Evolutionary conservation across 2,888 invertebrate genomes (phyloP).

Genomic region (Cabera pusaria): DNA sequence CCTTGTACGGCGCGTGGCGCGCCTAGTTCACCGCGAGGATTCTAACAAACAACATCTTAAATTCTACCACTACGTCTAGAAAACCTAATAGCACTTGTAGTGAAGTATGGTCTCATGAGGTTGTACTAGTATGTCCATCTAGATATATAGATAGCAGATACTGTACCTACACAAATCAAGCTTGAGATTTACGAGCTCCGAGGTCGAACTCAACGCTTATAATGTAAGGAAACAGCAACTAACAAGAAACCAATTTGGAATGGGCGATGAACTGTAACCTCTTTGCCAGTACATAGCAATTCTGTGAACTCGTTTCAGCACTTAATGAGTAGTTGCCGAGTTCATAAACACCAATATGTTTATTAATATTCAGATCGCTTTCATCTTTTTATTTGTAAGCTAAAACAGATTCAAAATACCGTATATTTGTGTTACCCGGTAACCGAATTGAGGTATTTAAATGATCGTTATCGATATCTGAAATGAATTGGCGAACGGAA

Average conservation of each 20-base stretch:
- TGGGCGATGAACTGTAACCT: conserved; percentile 29
- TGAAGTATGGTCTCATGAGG: conserved; percentile 39
- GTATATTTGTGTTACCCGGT: conserved; percentile 2
- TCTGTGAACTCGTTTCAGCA: conserved; percentile 13
- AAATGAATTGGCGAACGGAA: conserved; percentile 5
- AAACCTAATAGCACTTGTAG: conserved; percentile 37
- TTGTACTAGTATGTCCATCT: conserved; percentile 34
- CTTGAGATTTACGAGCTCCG: conserved; percentile 31
- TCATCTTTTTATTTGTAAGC: not conserved
- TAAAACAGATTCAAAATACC: conserved; percentile 1
- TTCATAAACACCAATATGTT: not conserved
- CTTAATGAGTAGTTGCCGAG: conserved; percentile 1
- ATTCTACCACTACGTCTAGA: too few relatives aligned
- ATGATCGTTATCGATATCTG: conserved; percentile 13
- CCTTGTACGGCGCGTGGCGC: conserved; percentile 67
- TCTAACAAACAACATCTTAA: conserved; percentile 43
- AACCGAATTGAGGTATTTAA: conserved; percentile 4
- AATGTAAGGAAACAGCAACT: conserved; percentile 31
- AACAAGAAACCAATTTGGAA: conserved; percentile 38
- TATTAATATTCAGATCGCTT: not conserved
- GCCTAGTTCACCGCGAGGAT: conserved; percentile 27
- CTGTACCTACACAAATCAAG: conserved; percentile 10
- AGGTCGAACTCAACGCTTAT: conserved; percentile 26
- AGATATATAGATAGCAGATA: conserved; percentile 1
- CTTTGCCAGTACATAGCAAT: conserved; percentile 14